Conservation (phyloP, 2,113 vertebrate species). For the Haplotaxodon microlepis region DNA sequence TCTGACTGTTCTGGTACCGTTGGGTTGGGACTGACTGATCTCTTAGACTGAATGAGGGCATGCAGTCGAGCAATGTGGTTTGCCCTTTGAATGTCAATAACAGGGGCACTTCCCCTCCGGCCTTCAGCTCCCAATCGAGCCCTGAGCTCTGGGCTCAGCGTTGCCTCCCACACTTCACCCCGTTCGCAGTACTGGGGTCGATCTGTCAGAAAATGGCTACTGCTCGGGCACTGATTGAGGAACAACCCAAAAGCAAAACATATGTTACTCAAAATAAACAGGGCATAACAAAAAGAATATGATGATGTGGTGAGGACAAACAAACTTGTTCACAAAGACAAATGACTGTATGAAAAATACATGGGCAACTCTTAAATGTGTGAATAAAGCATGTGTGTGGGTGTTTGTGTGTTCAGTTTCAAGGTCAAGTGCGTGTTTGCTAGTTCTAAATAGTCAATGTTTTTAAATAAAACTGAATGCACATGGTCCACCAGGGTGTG, state of each 20-base stretch:
- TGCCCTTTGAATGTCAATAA: conserved; percentile 51
- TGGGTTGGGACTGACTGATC: conserved; percentile 28
- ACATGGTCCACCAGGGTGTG: conserved; percentile 14
- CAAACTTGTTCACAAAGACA: not conserved
- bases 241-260: conserved; percentile 55
- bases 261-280: conserved; percentile 37
- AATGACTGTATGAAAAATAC: not conserved
- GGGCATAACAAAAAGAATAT: not conserved
- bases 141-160: conserved; percentile 24
- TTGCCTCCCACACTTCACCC: conserved; percentile 16
- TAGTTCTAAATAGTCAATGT: not conserved
- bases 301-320: not conserved
- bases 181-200: conserved; percentile 42
- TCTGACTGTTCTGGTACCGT: conserved; percentile 1
- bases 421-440: not conserved
- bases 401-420: not conserved
- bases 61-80: conserved; percentile 31
- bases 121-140: conserved; percentile 17
- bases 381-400: not conserved
- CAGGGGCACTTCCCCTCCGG: conserved; percentile 66
- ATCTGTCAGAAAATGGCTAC: conserved; percentile 32
- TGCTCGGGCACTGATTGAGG: conserved; percentile 22
- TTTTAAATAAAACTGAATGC: conserved; percentile 23
- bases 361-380: not conserved
- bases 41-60: conserved; percentile 10